Percentiles rank a stretch among this genome's conserved stretches.
Evolutionary conservation across 2,888 invertebrate genomes (phyloP).

Genomic region (Drosophila antonietae): DNA sequence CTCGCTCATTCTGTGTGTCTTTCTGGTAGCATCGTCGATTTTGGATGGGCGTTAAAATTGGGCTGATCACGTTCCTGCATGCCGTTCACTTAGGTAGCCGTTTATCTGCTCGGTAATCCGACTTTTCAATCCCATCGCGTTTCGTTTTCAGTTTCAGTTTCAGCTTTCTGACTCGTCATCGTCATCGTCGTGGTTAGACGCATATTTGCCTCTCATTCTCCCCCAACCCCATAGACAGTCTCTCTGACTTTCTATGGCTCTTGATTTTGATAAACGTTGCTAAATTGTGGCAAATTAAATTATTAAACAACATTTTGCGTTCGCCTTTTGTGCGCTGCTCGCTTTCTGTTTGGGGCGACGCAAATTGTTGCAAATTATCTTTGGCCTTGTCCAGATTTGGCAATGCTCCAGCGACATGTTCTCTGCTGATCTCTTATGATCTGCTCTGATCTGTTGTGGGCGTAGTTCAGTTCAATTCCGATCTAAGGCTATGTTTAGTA

Average conservation of each 20-base stretch:
- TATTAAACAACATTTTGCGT: conserved; percentile 80
- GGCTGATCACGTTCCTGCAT: conserved; percentile 82
- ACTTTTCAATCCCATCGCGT: conserved; percentile 54
- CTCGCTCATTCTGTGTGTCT: neutral
- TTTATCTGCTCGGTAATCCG: conserved; percentile 76
- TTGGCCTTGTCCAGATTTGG: conserved; percentile 80
- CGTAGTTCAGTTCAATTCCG: conserved; percentile 22
- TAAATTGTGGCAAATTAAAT: conserved; percentile 84
- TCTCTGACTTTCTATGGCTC: conserved; percentile 20
- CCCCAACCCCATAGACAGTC: conserved; percentile 16
- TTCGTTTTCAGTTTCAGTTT: conserved; percentile 22
- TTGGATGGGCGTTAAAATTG: conserved; percentile 83
- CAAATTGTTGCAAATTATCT: conserved; percentile 80
- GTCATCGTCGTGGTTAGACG: conserved; percentile 26
- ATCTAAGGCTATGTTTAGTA: conserved; percentile 35
- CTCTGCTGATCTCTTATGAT: conserved; percentile 18
- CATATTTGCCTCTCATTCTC: conserved; percentile 19
- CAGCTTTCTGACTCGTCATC: conserved; percentile 52
- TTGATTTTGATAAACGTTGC: conserved; percentile 82
- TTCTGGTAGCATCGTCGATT: conserved; percentile 71
- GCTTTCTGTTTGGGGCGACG: conserved; percentile 51
- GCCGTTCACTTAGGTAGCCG: conserved; percentile 78
- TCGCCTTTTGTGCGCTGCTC: conserved; percentile 51
- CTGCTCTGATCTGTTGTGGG: conserved; percentile 36
- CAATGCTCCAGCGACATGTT: conserved; percentile 32